These are phyloP conservation scores for Panagrolaimus sp. DNA, from an alignment of 1,140 invertebrate species.

Conservation along the genomic window DNA sequence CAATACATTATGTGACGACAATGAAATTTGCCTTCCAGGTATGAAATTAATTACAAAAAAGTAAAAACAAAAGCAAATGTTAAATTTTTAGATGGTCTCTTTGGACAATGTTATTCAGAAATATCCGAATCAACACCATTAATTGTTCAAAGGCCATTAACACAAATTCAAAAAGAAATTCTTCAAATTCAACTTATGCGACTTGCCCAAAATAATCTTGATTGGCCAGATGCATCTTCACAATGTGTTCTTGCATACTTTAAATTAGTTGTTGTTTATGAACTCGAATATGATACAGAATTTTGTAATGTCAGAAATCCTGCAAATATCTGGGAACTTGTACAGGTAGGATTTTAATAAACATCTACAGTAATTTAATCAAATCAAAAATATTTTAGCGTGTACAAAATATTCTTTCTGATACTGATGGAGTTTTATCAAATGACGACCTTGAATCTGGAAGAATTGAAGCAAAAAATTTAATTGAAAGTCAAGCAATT, in stretches of 20 bases:
- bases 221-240: constrained; percentile 44
- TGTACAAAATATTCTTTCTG: constrained; percentile 5
- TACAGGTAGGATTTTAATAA: constrained; percentile 28
- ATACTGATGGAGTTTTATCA: not conserved
- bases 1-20: constrained; percentile 36
- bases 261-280: constrained; percentile 37
- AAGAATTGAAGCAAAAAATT: not conserved
- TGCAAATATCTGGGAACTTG: constrained; percentile 37
- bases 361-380: not conserved
- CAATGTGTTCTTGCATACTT: constrained; percentile 49
- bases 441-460: constrained; percentile 2
- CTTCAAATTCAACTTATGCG: constrained; percentile 36
- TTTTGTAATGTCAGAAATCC: constrained; percentile 45
- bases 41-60: constrained; percentile 7
- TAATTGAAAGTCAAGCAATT: not conserved
- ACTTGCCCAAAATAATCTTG: constrained; percentile 38
- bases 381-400: not conserved
- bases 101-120: constrained; percentile 46
- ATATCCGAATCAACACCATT: constrained; percentile 27
- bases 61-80: constrained; percentile 11
- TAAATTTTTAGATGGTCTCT: constrained; percentile 38
- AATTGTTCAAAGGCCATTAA: constrained; percentile 34
- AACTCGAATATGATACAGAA: constrained; percentile 45
- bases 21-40: constrained; percentile 38
- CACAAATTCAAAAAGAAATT: constrained; percentile 26